Evolutionary conservation across 2,797 vertebrate species (phyloP).

Genomic region (Pangasius djambal): DNA sequence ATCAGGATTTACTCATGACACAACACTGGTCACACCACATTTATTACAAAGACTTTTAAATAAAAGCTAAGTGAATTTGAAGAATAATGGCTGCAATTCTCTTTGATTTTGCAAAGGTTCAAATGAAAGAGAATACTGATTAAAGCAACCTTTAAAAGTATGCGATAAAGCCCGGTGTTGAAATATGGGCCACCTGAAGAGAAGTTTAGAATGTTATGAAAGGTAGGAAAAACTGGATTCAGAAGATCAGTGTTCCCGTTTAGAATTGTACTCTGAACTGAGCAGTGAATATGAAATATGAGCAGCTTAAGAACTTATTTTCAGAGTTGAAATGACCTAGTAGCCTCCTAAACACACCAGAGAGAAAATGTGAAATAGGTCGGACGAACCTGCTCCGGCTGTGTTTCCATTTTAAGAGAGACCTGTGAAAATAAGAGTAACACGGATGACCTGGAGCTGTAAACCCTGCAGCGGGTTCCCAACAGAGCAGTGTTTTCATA

Average conservation of each 20-base stretch:
- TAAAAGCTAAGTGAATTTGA: not conserved
- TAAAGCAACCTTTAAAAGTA: slow-evolving; percentile 4
- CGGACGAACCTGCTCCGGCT: slow-evolving; percentile 8
- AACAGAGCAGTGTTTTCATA: slow-evolving; percentile 23
- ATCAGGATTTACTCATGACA: slow-evolving; percentile 37
- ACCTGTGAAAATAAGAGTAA: slow-evolving; percentile 33
- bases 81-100: not conserved
- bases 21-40: slow-evolving; percentile 18
- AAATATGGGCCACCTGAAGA: not conserved
- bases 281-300: slow-evolving; percentile 20
- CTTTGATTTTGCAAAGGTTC: not conserved
- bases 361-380: slow-evolving; percentile 31
- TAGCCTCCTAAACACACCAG: slow-evolving; percentile 18
- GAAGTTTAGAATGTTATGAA: slow-evolving; percentile 2
- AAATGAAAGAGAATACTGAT: not conserved
- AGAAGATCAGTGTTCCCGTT: slow-evolving; percentile 14
- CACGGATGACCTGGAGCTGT: slow-evolving; percentile 24
- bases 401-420: slow-evolving; percentile 27
- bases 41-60: slow-evolving; percentile 5
- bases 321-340: slow-evolving; percentile 14
- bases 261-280: slow-evolving; percentile 1
- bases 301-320: slow-evolving; percentile 16
- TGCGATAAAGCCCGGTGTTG: not conserved
- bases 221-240: not conserved
- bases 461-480: slow-evolving; percentile 24